Base-by-base conservation (phyloP, 2,888 invertebrate species). In the Tolmerus cingulatus region DNA sequence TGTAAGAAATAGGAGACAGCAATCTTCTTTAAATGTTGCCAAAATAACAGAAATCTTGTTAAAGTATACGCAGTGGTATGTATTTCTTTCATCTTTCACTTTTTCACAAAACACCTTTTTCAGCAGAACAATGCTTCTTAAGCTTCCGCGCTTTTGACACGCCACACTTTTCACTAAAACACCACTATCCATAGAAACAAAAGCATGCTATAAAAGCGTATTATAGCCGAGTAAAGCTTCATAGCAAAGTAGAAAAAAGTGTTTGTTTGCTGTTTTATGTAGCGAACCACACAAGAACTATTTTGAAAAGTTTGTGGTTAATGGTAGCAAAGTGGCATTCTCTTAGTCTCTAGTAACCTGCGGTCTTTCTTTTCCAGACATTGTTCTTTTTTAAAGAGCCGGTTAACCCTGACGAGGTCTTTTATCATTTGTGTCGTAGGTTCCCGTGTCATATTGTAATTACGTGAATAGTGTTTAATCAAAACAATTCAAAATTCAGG, bases 371-470 rank as follows among this genome's bases (percentile, higher is more conserved):
- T 78, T 87, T 87, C 81, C 87, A 87, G 87, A 87, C 87, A 88
- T n/a, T 88, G 88, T 87, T 88, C 89, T 89, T 89, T 89, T 89
- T 89, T 89, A 87, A 89, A 88, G 89, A 88, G 84, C 84, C 87
- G 78, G 34, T 82, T 87, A 74, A 79, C 51, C 86, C 86, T 77
- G 88, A 87, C 82, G 85, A 78, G 85, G 74, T 85, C 85, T 86
- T 86, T 86, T 87, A 78, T 87, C 40, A 86, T 86, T 82, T 86
- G 86, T 87, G 86, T 81, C 86, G 87, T 84, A 88, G 43, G 84
- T 77, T 87, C 82, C 87, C 74, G 87, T 81, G 79, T 81, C 79
- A 87, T 66, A 34, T 55, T 81, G 81, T 81, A 66, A 66, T 66
- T 66, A 66, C 27, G 23, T 51, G 81, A 55, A 82, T 82, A 82